Percentiles rank a stretch among this genome's conserved stretches.
phyloP scores from a whole-genome alignment of 2,113 vertebrate species.

The Nycticryphes semicollaris region DNA sequence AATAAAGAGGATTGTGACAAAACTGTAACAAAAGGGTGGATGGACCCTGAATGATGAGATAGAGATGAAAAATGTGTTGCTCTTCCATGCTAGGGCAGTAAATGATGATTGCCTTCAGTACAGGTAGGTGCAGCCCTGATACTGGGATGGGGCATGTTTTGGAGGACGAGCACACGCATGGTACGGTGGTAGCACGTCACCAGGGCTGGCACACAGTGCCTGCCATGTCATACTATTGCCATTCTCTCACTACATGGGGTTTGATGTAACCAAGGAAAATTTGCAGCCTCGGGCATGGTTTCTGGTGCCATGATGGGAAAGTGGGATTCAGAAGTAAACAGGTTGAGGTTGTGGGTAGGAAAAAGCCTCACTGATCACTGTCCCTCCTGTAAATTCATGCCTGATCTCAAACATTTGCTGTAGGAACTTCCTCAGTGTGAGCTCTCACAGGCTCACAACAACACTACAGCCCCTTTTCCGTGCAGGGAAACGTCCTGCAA shows the following conservation, averaged over 20 bases:
- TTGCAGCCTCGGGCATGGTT: neutral
- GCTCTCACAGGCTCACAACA: neutral
- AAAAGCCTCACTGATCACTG: neutral
- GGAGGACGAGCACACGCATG: neutral
- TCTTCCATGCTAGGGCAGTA: neutral
- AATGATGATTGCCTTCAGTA: neutral
- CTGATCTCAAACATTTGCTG: neutral
- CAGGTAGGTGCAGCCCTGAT: neutral
- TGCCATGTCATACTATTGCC: accelerated
- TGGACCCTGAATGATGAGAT: neutral
- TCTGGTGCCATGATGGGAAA: neutral
- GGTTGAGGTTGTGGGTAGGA: neutral
- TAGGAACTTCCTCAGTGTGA: neutral
- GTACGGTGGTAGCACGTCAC: neutral
- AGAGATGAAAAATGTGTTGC: neutral
- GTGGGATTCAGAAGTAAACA: neutral
- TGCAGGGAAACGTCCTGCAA: neutral
- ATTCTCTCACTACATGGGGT: neutral
- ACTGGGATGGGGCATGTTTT: accelerated
- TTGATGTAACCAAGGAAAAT: neutral
- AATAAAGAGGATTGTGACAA: neutral
- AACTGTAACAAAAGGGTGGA: neutral
- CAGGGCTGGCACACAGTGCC: neutral
- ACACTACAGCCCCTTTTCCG: neutral
- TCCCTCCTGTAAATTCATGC: neutral